A percentile compares a stretch with the other conserved stretches of the same genome.
These are phyloP conservation scores for Lepisosteus osseus DNA, from an alignment of 2,113 vertebrate species.

Conservation along the genomic window DNA sequence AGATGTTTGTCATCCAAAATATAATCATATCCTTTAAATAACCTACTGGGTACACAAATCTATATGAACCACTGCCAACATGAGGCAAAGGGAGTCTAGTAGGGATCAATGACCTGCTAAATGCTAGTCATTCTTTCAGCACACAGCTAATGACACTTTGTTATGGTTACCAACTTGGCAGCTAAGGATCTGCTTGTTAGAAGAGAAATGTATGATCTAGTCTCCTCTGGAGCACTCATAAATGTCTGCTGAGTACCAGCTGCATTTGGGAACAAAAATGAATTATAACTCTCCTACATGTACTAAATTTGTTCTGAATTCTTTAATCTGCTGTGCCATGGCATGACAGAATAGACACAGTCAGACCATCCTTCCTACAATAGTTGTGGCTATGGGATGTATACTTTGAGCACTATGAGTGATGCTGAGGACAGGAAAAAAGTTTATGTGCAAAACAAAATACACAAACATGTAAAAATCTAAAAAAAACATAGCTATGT, in stretches of 20 bases:
- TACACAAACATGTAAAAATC: too few species aligned
- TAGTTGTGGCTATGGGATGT: too few species aligned
- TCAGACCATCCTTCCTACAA: too few species aligned
- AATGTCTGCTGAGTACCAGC: constrained; percentile 11
- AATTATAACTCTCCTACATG: not conserved
- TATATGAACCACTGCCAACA: not conserved
- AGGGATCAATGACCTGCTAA: not conserved
- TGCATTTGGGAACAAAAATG: not conserved
- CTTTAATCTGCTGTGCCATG: too few species aligned
- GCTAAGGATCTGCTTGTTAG: constrained; percentile 4
- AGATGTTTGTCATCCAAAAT: too few species aligned
- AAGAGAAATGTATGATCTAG: not conserved
- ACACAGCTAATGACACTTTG: not conserved
- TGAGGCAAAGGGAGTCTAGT: not conserved
- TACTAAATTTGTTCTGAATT: not conserved
- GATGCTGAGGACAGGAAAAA: too few species aligned
- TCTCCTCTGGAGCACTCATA: not conserved
- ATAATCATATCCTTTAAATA: too few species aligned
- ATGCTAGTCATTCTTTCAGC: constrained; percentile 4
- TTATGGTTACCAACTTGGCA: not conserved
- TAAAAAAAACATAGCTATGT: too few species aligned
- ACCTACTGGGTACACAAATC: not conserved
- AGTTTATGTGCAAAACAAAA: too few species aligned
- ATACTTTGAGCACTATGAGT: too few species aligned
- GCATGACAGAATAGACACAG: too few species aligned